These are phyloP conservation scores for Carassius gibelio DNA, from an alignment of 2,113 vertebrate species.

Conservation along the genomic window DNA sequence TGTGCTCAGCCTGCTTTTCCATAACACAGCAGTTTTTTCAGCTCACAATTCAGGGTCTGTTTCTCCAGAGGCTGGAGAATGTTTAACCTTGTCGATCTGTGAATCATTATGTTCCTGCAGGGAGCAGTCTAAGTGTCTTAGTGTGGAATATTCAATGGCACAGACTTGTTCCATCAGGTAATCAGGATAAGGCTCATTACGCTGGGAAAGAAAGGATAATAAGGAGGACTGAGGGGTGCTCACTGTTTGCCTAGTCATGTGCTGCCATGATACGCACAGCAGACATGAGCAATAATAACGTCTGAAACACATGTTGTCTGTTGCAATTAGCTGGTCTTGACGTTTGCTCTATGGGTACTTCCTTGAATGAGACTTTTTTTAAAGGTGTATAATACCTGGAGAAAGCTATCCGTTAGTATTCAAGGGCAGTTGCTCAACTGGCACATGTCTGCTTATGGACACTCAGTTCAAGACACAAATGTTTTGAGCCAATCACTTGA, in stretches of 20 bases:
- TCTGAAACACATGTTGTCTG: constrained; percentile 1
- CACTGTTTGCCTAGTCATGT: constrained; percentile 22
- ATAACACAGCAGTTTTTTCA: background rate
- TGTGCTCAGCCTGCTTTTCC: background rate
- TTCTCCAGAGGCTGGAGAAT: constrained; percentile 15
- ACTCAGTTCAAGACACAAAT: background rate
- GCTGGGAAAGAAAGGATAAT: constrained; percentile 33
- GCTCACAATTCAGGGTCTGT: background rate
- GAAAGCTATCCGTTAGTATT: background rate
- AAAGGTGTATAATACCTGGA: background rate
- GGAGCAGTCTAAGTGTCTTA: constrained; percentile 13
- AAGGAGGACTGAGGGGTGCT: background rate
- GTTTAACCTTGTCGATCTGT: constrained; percentile 47
- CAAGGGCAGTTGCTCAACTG: background rate
- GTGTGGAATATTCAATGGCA: constrained; percentile 49
- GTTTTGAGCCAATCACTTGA: too few species aligned
- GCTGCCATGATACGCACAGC: background rate
- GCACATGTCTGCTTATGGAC: background rate
- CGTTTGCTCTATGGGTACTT: background rate
- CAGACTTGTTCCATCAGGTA: constrained; percentile 47
- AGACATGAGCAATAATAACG: background rate
- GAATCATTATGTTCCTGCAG: constrained; percentile 26
- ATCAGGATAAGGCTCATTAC: constrained; percentile 57
- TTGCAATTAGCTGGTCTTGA: background rate
- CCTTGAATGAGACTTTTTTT: background rate